Evolutionary conservation across 2,113 vertebrate genomes (phyloP), one percentile per base, ranked within the genome.

Genomic region (Oryzias woworae): DNA sequence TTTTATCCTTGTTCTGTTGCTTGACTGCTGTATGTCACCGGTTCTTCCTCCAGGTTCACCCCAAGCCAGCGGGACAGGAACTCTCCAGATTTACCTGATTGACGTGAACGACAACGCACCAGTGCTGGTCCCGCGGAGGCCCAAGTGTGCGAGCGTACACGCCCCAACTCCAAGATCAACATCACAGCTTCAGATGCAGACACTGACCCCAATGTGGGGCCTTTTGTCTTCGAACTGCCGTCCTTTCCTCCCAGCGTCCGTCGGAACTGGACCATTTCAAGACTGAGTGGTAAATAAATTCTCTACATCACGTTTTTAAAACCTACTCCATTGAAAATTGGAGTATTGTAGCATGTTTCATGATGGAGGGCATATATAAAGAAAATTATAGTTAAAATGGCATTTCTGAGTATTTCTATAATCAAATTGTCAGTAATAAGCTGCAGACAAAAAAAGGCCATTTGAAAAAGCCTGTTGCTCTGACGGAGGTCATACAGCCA

Each of bases 41-140:
- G 44, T 17, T 44, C 44, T 18, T n/a, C 14, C 45, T 46, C 17
- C 42, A 15, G 96, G 97, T 61, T 92, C 93, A 2, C 97, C 96
- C 64, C 93, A 94, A 0, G 95, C 96, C 63, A 99, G 95, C 0
- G 97, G 97, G 77, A 99, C 97, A 0, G 97, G 97, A 43, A 98
- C 97, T 0, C 90, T 99, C 67, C 96, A 96, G 90, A 95, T 98
- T 78, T 95, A 96, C 73, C 93, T 99, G 56, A 98, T 96, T 5
- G 97, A 99, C 77, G 94, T 97, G 78, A 99, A 99, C 0, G 97
- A 99, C 88, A 98, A 99, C 0, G 91, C 96, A 0, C 97, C 97
- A 0, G 94, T 95, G 80, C 93, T 99, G 62, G 88, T 95, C 56
- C 97, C 96, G 24, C 92, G 90, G 97, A 98, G 85, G 94, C 94